phyloP scores from a whole-genome alignment of 1,140 invertebrate species.

The Potamilus streckersoni region DNA sequence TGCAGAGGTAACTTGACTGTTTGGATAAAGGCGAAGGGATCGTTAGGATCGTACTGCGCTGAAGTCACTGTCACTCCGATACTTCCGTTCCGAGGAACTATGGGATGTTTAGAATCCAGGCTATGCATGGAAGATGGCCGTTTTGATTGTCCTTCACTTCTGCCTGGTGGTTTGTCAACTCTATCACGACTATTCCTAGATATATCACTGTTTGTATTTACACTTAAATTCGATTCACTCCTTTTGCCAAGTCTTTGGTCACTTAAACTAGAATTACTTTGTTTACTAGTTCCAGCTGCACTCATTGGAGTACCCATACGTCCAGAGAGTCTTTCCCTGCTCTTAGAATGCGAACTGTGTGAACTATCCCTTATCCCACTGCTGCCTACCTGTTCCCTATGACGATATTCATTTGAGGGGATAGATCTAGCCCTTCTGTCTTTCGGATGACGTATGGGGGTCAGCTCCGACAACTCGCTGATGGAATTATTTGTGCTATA shows the following conservation, averaged over 20 bases:
- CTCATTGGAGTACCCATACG: too few species aligned
- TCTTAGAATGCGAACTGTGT: background rate
- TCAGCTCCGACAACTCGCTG: conserved; percentile 26
- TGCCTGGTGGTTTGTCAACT: background rate
- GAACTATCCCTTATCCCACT: conserved; percentile 2
- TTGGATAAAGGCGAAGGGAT: conserved; percentile 29
- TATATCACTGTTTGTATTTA: conserved; percentile 11
- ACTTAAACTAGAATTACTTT: background rate
- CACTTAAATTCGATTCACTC: conserved; percentile 16
- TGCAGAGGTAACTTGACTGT: conserved; percentile 21
- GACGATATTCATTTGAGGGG: background rate
- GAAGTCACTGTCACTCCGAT: conserved; percentile 25
- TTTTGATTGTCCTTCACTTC: background rate
- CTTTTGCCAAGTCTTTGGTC: conserved; percentile 1
- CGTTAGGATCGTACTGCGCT: conserved; percentile 25
- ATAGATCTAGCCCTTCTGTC: background rate
- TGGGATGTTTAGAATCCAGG: background rate
- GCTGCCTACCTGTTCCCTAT: conserved; percentile 5
- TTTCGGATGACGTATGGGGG: background rate
- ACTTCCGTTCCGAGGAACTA: conserved; percentile 19
- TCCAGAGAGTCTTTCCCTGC: background rate
- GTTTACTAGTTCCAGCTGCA: too few species aligned
- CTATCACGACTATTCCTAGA: conserved; percentile 6
- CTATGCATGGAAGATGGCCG: background rate
- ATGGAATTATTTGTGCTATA: conserved; percentile 13